These are phyloP conservation scores for Hafferia zeledoni DNA, from an alignment of 2,797 vertebrate species.

Conservation along the genomic window DNA sequence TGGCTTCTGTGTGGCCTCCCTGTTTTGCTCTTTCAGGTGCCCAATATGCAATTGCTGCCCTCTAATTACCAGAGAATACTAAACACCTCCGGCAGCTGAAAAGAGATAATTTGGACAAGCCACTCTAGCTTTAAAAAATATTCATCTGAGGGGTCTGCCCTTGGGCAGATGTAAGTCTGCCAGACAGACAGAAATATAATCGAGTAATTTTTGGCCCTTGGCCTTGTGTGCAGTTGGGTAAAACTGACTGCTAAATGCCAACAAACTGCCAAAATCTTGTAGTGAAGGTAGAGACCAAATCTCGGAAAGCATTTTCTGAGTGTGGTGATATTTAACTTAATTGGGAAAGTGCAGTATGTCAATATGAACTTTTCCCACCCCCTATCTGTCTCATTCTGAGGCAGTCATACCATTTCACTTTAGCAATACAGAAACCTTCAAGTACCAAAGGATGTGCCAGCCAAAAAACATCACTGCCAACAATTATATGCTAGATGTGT, in stretches of 20 bases:
- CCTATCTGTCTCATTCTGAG: slow-evolving; percentile 31
- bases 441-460: slow-evolving; percentile 59
- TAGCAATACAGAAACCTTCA: slow-evolving; percentile 61
- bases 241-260: slow-evolving; percentile 35
- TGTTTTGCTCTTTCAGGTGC: neutral
- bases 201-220: neutral
- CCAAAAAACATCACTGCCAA: slow-evolving; percentile 68
- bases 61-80: slow-evolving; percentile 1
- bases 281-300: slow-evolving; percentile 18
- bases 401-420: slow-evolving; percentile 53
- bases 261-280: slow-evolving; percentile 1
- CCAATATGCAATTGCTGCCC: neutral
- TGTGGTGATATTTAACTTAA: slow-evolving; percentile 60
- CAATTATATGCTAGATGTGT: slow-evolving; percentile 69
- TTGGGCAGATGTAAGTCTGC: neutral
- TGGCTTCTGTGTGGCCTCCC: neutral
- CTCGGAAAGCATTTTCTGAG: neutral
- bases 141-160: neutral
- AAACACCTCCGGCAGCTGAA: neutral
- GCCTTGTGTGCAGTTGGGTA: neutral
- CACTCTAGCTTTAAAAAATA: slow-evolving; percentile 3
- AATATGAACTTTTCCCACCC: slow-evolving; percentile 54
- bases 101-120: neutral
- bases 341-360: slow-evolving; percentile 61
- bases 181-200: slow-evolving; percentile 10